Evolutionary conservation across 2,797 vertebrate genomes (phyloP), one percentile per base, ranked within the genome.

Genomic region (Darevskia mixta): DNA sequence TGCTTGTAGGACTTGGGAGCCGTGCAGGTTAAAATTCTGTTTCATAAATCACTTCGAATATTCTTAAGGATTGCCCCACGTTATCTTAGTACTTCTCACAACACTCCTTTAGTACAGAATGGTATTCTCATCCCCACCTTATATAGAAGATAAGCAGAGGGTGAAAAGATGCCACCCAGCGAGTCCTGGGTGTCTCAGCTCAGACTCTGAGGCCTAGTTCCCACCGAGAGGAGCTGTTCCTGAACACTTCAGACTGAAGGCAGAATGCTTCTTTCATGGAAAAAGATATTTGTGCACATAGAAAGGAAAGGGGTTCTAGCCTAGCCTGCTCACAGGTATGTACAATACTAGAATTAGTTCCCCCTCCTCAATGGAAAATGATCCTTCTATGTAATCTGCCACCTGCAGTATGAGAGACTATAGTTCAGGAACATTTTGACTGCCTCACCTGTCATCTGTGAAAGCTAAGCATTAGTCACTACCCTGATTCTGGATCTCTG

Each of bases 1-100:
- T 11, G 1, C 49, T n/a, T 15, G 41, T 43, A 27, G 0, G 0
- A 0, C 20, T 18, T 2, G 58, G 4, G 18, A 67, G 18, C 0
- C 23, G 38, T 17, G 7, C 35, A 79, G 27, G 85, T 83, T 72
- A 76, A 32, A 35, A 61, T 61, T 61, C 58, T 23, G 20, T 20
- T 61, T 20, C 58, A 45, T 43, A 82, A 13, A 82, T 17, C 15
- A 41, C 80, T 9, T 69, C 1, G 25, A 66, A 41, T 38, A 35
- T 13, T 66, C 20, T 41, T 27, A 81, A 79, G 78, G 38, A 15
- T n/a, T 82, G 29, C 1, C 27, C 8, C 6, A 41, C 7, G 41
- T 82, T 13, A 67, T 45, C 27, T 43, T 32, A 18, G 2, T 45
- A 15, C 41, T 69, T 82, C 10, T 77, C 49, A 49, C 25, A 78